Evolutionary conservation across 2,113 vertebrate genomes (phyloP).

Genomic region (Myanophis thanlyinensis): DNA sequence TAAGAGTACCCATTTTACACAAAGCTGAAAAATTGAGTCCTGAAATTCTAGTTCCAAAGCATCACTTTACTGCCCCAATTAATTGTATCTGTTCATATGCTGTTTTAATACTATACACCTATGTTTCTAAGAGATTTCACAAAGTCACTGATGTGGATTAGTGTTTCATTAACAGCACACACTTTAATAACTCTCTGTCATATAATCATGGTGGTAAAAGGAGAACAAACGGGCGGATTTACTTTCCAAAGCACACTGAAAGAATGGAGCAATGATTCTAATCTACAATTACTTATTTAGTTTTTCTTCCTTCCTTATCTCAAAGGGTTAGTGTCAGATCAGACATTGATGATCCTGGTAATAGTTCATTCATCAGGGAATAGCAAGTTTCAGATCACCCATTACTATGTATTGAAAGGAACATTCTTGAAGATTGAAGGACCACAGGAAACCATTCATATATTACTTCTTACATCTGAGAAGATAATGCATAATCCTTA

Average conservation of each 20-base stretch:
- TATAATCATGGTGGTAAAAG: constrained; percentile 23
- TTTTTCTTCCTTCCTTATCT: constrained; percentile 22
- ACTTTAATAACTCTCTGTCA: constrained; percentile 29
- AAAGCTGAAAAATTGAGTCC: not conserved
- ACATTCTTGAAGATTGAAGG: not conserved
- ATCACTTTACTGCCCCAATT: constrained; percentile 18
- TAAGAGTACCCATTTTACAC: not conserved
- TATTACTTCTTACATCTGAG: not conserved
- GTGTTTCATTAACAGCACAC: constrained; percentile 32
- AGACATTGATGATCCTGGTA: constrained; percentile 15
- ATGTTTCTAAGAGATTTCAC: constrained; percentile 22
- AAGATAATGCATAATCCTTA: not conserved
- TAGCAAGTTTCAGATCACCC: not conserved
- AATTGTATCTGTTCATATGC: constrained; percentile 6
- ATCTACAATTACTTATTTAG: constrained; percentile 28
- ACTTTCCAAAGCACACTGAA: constrained; percentile 14
- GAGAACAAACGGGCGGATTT: constrained; percentile 16
- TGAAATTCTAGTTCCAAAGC: constrained; percentile 16
- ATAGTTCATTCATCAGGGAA: not conserved
- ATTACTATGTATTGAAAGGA: not conserved
- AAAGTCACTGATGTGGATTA: constrained; percentile 35
- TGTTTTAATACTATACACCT: not conserved
- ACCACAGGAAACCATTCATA: not conserved
- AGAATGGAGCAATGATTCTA: constrained; percentile 24
- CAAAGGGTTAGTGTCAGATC: constrained; percentile 24